Conservation (phyloP, 2,113 vertebrate species). For the Urocynchramus pylzowi region DNA sequence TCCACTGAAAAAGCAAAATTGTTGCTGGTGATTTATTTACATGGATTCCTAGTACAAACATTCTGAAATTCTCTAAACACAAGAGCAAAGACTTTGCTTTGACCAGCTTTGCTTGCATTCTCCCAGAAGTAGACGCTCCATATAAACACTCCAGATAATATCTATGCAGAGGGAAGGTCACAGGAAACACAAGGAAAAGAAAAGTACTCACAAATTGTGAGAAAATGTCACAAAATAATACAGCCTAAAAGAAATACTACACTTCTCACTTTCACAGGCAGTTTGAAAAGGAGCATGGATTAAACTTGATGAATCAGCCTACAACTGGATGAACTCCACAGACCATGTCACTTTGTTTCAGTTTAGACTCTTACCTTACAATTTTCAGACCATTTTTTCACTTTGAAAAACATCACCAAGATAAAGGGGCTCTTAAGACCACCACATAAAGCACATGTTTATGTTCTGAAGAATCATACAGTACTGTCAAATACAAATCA, state of each 20-base stretch:
- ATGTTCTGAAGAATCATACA: background rate
- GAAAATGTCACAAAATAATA: background rate
- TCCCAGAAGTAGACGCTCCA: background rate
- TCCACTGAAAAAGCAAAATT: background rate
- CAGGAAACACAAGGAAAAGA: background rate
- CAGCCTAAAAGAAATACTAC: background rate
- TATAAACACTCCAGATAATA: background rate
- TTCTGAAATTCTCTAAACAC: background rate
- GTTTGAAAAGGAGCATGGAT: background rate
- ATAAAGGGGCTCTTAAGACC: background rate
- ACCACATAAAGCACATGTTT: background rate
- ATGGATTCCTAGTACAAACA: background rate
- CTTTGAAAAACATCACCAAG: background rate
- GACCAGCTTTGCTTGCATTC: background rate
- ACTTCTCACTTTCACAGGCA: background rate
- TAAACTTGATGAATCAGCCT: background rate
- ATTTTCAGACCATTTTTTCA: background rate
- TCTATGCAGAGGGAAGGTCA: background rate
- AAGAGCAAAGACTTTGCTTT: background rate
- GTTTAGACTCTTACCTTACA: background rate
- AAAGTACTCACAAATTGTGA: background rate
- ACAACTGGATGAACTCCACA: background rate
- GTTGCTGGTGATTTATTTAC: background rate
- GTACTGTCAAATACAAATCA: background rate
- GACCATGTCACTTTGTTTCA: background rate